Percentiles rank a stretch among this genome's conserved stretches.
phyloP scores from a whole-genome alignment of 2,888 invertebrate genomes.

The Patella caerulea region DNA sequence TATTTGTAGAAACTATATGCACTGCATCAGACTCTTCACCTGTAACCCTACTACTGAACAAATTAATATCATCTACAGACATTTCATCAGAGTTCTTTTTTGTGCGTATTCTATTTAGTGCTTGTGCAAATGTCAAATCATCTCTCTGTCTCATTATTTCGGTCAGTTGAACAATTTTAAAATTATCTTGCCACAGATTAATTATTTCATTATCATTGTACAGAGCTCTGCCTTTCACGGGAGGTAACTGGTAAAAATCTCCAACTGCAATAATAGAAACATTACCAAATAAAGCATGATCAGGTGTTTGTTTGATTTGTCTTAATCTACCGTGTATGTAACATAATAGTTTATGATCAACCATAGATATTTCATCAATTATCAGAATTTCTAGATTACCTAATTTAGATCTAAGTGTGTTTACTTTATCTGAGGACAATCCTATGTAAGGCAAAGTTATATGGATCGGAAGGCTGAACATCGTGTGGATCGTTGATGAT shows the following conservation, averaged over 20 bases:
- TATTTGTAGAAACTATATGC: conserved; percentile 32
- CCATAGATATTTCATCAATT: conserved; percentile 28
- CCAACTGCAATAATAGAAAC: neutral
- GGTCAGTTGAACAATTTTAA: conserved; percentile 26
- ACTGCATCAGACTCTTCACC: conserved; percentile 23
- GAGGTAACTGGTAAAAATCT: conserved; percentile 29
- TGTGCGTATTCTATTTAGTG: conserved; percentile 27
- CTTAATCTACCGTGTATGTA: conserved; percentile 24
- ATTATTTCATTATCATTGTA: neutral
- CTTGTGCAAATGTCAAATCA: conserved; percentile 23
- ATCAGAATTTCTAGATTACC: conserved; percentile 21
- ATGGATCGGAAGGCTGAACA: conserved; percentile 3
- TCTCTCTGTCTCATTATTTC: conserved; percentile 31
- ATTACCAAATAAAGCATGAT: conserved; percentile 13
- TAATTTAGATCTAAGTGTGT: conserved; percentile 15
- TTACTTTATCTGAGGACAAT: conserved; percentile 8
- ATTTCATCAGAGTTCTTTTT: conserved; percentile 20
- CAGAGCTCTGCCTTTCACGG: conserved; percentile 22
- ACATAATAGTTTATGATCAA: conserved; percentile 9
- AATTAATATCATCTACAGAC: neutral
- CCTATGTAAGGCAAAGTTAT: neutral
- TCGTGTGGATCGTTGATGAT: neutral
- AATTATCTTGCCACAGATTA: conserved; percentile 30
- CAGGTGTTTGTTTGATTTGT: conserved; percentile 23
- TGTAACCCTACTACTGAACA: conserved; percentile 20